Base-by-base conservation (phyloP, 1,140 invertebrate species). In the Aphelinus certus region DNA sequence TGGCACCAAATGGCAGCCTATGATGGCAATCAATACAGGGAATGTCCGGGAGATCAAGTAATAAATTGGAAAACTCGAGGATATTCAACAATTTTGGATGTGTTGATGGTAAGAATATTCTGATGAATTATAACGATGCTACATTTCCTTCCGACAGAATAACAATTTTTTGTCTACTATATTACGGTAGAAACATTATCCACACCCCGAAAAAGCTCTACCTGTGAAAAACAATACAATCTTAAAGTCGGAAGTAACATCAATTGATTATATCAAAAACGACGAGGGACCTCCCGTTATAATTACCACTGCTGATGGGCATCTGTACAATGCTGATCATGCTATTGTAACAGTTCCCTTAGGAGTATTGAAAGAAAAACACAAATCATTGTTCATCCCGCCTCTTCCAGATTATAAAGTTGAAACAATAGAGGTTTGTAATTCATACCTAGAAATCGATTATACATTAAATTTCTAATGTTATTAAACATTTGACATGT, bases 321-420 rank as follows among this genome's bases (percentile, higher is more conserved):
- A 89, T 66, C 65, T 85, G 1, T 90, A 90, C 76, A 79, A 83
- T 1, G 90, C 92, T 4, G 91, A 92, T 80, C 91, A 92, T 83
- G 90, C 93, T 0, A 92, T 95, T 63, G 87, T 92, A 7, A 94
- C 93, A 2, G 84, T 91, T 0, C 92, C 93, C 0, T 73, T 95
- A 55, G 93, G 92, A 6, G 92, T 94, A 7, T 81, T 95, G 1
- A 93, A 94, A 84, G 89, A 91, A 64, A 88, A 87, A 77, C 87
- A 92, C 79, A 71, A 75, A 1, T 78, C 83, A 45, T 79, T 93
- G 3, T 94, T 94, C 81, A 85, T 83, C n/a, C 93, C 92, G 1
- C 77, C 85, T 10, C 79, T 94, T 51, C 91, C 93, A 0, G 67
- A 82, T 26, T 81, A 89, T 6, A 94, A 94, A 86, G 79, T 90